phyloP scores from a whole-genome alignment of 1,140 invertebrate species.

The Probaryconus sp. region DNA sequence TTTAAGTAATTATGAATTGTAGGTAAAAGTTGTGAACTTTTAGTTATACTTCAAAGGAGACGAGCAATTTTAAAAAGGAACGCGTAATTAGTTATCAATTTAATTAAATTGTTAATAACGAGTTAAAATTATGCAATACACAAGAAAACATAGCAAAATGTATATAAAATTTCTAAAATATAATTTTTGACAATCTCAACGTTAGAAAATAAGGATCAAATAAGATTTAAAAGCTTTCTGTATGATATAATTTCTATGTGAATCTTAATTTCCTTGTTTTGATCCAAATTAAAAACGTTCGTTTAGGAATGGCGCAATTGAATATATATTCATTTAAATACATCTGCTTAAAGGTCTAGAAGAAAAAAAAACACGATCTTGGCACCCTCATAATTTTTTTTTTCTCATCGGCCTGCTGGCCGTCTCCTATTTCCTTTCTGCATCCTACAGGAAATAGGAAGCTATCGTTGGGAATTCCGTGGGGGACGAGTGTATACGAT shows the following conservation, averaged over 20 bases:
- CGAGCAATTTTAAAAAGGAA: no score
- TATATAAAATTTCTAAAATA: no score
- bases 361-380: neutral
- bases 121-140: no score
- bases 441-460: conserved; percentile 33
- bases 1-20: no score
- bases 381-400: neutral
- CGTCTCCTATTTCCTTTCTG: conserved; percentile 23
- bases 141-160: no score
- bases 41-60: no score
- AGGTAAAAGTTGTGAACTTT: no score
- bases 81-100: no score
- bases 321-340: conserved; percentile 9
- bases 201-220: no score
- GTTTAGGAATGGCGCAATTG: neutral
- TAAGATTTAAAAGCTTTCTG: no score
- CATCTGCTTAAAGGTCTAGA: neutral
- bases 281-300: conserved; percentile 7
- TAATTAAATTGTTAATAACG: no score
- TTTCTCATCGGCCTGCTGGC: neutral
- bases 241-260: neutral
- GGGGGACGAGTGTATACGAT: neutral
- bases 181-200: no score
- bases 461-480: conserved; percentile 17
- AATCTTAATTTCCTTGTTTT: conserved; percentile 12